phyloP scores from a whole-genome alignment of 2,888 invertebrate species.

The Marasmarcha lunaedactyla region DNA sequence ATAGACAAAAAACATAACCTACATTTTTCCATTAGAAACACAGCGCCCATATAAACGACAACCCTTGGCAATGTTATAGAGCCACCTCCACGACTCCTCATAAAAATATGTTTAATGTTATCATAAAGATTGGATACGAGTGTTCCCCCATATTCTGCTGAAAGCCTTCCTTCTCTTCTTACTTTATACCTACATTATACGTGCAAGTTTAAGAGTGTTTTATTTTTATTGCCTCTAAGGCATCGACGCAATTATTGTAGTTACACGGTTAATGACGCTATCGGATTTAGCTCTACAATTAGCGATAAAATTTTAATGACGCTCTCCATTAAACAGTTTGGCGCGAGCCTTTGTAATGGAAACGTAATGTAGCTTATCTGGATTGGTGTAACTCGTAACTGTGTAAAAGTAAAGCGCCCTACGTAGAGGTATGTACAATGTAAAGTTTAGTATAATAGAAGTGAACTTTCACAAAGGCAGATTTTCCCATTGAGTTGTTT shows the following conservation, averaged over 20 bases:
- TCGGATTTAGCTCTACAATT: not conserved
- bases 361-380: not conserved
- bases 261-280: not conserved
- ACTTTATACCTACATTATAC: slow-evolving; percentile 16
- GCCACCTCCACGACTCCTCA: slow-evolving; percentile 51
- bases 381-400: too few species aligned
- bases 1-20: too few species aligned
- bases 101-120: slow-evolving; percentile 68
- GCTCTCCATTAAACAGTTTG: too few species aligned
- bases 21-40: not conserved
- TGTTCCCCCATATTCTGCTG: slow-evolving; percentile 39
- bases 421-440: slow-evolving; percentile 6
- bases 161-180: slow-evolving; percentile 42
- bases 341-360: not conserved
- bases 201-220: too few species aligned
- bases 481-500: slow-evolving; percentile 62
- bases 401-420: slow-evolving; percentile 1
- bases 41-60: slow-evolving; percentile 19
- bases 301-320: not conserved
- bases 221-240: not conserved
- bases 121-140: slow-evolving; percentile 57
- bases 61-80: slow-evolving; percentile 47
- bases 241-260: not conserved
- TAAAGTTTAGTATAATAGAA: slow-evolving; percentile 38
- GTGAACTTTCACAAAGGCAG: slow-evolving; percentile 54